A percentile compares a stretch with the other conserved stretches of the same genome.
Evolutionary conservation across 23 tunicate genomes (phyloP).

Genomic region (Aplidium turbinatum): DNA sequence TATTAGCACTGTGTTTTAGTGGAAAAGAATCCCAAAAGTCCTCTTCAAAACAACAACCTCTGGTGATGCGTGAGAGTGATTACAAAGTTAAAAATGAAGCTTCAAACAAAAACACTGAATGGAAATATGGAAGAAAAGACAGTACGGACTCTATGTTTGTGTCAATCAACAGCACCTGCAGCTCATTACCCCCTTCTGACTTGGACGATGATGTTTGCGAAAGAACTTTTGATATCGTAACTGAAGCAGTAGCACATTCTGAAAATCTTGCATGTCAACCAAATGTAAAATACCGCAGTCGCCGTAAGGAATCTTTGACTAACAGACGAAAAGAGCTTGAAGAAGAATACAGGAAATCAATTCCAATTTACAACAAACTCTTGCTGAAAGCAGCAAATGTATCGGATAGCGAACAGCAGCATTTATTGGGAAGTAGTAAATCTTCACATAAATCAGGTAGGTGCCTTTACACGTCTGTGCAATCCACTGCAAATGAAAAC

Average conservation of each 20-base stretch:
- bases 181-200: slow-evolving; percentile 16
- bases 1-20: slow-evolving; percentile 32
- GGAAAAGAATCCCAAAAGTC: slow-evolving; percentile 9
- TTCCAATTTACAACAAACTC: slow-evolving; percentile 24
- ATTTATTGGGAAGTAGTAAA: not conserved
- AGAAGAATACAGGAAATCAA: slow-evolving; percentile 24
- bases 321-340: not conserved
- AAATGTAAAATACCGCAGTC: no score
- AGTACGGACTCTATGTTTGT: slow-evolving; percentile 65
- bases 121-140: slow-evolving; percentile 5
- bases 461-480: slow-evolving; percentile 1
- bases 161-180: slow-evolving; percentile 33
- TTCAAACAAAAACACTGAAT: not conserved
- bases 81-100: not conserved
- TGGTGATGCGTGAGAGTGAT: not conserved
- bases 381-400: not conserved
- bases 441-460: slow-evolving; percentile 3
- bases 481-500: not conserved
- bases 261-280: no score
- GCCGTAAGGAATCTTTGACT: no score
- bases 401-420: not conserved
- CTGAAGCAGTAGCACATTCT: no score
- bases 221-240: no score
- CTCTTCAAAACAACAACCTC: not conserved
- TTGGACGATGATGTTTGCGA: not conserved